A percentile compares a stretch with the other conserved stretches of the same genome.
Conservation (phyloP, 1,140 invertebrate species). For the Scylla paramamosain region DNA sequence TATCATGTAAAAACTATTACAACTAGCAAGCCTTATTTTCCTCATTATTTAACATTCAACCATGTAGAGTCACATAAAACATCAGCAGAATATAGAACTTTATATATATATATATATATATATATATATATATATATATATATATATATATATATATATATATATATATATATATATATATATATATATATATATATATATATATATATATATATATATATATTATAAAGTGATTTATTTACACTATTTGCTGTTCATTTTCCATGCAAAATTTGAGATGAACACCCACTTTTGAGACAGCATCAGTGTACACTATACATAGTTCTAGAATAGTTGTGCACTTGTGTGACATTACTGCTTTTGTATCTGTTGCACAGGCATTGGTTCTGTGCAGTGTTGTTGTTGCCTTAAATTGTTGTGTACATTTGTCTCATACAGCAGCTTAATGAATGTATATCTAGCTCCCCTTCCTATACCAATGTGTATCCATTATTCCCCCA, state of each 20-base stretch:
- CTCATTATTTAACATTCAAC: no score
- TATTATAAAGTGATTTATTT: background rate
- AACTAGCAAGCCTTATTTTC: no score
- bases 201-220: background rate
- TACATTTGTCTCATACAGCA: background rate
- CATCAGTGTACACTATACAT: background rate
- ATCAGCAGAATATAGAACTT: no score
- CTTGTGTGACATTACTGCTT: background rate
- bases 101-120: no score
- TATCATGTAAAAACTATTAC: no score
- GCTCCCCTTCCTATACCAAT: background rate
- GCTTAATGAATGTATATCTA: background rate
- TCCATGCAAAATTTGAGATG: no score
- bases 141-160: background rate
- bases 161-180: slow-evolving; percentile 35
- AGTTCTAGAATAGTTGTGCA: background rate
- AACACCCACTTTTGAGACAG: background rate
- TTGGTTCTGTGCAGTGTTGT: background rate
- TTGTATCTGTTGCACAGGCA: background rate
- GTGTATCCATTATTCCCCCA: background rate
- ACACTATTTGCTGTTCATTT: no score
- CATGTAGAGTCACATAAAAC: no score
- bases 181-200: background rate
- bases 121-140: background rate
- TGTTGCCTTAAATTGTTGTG: background rate